phyloP scores from a whole-genome alignment of 92 coral and sea anemone genomes.

The Epizoanthus ramosus region DNA sequence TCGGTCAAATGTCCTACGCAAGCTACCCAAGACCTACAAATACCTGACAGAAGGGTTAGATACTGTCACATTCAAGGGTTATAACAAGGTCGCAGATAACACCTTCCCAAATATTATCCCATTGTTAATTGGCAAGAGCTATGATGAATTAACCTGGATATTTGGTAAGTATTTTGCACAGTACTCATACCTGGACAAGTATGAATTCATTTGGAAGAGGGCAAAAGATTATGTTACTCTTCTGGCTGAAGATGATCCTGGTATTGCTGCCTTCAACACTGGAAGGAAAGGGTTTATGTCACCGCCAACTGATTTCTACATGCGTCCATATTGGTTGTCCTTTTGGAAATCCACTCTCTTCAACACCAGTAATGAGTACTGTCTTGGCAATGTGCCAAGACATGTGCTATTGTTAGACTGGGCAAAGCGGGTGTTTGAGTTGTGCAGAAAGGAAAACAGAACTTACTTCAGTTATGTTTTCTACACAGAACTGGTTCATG shows the following conservation, averaged over 20 bases:
- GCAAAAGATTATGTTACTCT: constrained; percentile 13
- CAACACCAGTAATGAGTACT: constrained; percentile 15
- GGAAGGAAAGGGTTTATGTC: constrained; percentile 37
- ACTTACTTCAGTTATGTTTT: constrained; percentile 26
- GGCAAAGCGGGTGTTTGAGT: constrained; percentile 8
- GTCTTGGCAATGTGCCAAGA: constrained; percentile 28
- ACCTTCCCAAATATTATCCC: constrained; percentile 28
- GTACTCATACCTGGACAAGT: constrained; percentile 10
- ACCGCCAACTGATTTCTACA: constrained; percentile 30
- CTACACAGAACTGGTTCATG: constrained; percentile 35
- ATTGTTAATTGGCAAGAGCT: constrained; percentile 27
- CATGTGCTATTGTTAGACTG: constrained; percentile 29
- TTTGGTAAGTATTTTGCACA: constrained; percentile 27
- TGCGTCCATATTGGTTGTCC: constrained; percentile 35
- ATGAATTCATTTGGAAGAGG: constrained; percentile 38
- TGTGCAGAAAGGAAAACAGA: constrained; percentile 15
- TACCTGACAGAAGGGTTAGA: constrained; percentile 14
- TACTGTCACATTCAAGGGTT: not conserved
- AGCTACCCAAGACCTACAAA: constrained; percentile 26
- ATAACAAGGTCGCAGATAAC: constrained; percentile 29
- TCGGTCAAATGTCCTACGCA: constrained; percentile 19
- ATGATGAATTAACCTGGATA: constrained; percentile 25
- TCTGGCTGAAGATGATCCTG: constrained; percentile 37
- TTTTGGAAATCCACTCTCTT: constrained; percentile 25
- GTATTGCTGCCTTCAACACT: constrained; percentile 17